Evolutionary conservation across 37 sponge, comb jelly and placozoan genomes (phyloP).

Genomic region (Lycopodina hypogea): DNA sequence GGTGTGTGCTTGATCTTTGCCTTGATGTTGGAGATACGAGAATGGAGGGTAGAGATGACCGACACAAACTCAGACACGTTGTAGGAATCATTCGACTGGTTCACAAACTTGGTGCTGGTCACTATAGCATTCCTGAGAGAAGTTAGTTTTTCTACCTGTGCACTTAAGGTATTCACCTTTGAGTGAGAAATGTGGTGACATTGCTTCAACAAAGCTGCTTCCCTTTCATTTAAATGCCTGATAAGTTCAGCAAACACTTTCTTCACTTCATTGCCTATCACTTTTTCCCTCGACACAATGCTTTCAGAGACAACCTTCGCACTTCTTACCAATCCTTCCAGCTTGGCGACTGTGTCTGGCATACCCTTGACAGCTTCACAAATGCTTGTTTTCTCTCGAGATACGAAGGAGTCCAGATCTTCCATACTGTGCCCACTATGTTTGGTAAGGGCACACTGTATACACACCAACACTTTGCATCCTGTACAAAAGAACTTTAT

Average conservation of each 20-base stretch:
- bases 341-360: background rate
- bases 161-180: background rate
- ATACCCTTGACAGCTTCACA: background rate
- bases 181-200: background rate
- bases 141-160: slow-evolving; percentile 3
- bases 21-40: background rate
- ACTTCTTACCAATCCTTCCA: slow-evolving; percentile 4
- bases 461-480: slow-evolving; percentile 10
- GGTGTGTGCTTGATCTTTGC: background rate
- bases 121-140: slow-evolving; percentile 4
- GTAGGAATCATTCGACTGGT: background rate
- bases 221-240: slow-evolving; percentile 1
- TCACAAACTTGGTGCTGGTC: background rate
- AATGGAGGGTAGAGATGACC: slow-evolving; percentile 1
- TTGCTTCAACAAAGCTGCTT: background rate
- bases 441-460: slow-evolving; percentile 5
- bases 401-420: background rate
- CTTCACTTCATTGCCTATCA: background rate
- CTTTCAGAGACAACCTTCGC: background rate
- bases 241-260: background rate
- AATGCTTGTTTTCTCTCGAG: background rate
- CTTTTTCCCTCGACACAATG: background rate
- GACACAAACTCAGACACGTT: slow-evolving; percentile 4
- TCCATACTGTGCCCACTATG: slow-evolving; percentile 11
- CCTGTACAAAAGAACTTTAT: slow-evolving; percentile 2